A percentile compares a stretch with the other conserved stretches of the same genome.
phyloP scores from a whole-genome alignment of 2,888 invertebrate genomes.

The Agrotis segetum region DNA sequence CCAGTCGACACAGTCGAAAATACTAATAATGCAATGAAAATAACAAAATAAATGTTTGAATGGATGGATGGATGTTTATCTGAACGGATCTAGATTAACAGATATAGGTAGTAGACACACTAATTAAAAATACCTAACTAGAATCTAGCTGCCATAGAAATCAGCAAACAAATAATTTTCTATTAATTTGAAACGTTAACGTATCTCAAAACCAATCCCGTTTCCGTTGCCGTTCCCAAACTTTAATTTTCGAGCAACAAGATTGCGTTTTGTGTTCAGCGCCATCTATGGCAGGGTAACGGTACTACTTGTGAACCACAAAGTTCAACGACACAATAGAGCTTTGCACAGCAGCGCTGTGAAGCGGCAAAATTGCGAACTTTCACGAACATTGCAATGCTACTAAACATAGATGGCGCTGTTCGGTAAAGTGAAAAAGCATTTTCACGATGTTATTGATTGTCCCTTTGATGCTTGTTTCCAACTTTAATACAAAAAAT shows the following conservation, averaged over 20 bases:
- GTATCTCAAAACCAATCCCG: no score
- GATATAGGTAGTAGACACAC: no score
- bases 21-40: no score
- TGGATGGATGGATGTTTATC: no score
- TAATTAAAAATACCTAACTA: no score
- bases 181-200: no score
- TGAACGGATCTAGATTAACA: no score
- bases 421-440: constrained; percentile 55
- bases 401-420: constrained; percentile 79
- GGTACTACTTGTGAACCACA: constrained; percentile 43
- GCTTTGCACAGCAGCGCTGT: constrained; percentile 63
- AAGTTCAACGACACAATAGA: constrained; percentile 18
- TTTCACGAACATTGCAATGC: constrained; percentile 32
- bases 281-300: constrained; percentile 72
- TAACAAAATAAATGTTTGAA: no score
- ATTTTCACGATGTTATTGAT: constrained; percentile 75
- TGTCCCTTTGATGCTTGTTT: constrained; percentile 68
- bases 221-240: not conserved
- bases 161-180: no score
- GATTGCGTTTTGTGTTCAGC: constrained; percentile 37
- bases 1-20: no score
- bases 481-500: constrained; percentile 64
- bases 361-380: constrained; percentile 60
- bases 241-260: not conserved
- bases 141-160: no score